Evolutionary conservation across 2,888 invertebrate species (phyloP), one percentile per base, ranked within the genome.

Genomic region (Agriopis aurantiaria): DNA sequence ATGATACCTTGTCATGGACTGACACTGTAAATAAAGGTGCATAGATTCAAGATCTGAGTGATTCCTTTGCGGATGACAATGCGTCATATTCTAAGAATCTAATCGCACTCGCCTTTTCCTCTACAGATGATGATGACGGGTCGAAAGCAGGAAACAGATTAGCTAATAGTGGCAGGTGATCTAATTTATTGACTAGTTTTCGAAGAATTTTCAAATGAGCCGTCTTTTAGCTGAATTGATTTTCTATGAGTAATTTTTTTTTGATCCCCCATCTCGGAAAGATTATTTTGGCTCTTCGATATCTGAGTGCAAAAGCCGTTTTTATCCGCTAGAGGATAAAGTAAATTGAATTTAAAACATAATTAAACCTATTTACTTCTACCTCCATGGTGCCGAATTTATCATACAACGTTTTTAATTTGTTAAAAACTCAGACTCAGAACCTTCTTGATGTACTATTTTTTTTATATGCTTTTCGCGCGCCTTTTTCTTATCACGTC

Each of bases 81-180:
- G 72, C 58, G 75, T 74, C 72, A 74, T 56, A 40, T 68, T 75
- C 76, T 46, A 8, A 53, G 76, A 76, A 77, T 67, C 58, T 62
- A 68, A 73, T 75, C 65, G 56, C 51, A 55, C 55, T 64, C 41
- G 52, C 68, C 56, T 71, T 73, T 73, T 63, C 73, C 72, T 68
- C 14, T 71, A 67, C 51, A 73, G 74, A 73, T 69, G 68, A 74
- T 65, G 70, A 75, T 69, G 73, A 76, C 69, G 68, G 53, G 59
- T 57, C 56, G 59, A 74, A 65, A 60, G 53, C 66, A 71, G 75
- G 75, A 76, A 68, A 69, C 68, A 55, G 61, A 72, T 74, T 70
- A 74, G 70, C 56, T 68, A 71, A 72, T 73, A 40, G 56, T 33
- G 33, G 3, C 33, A 3, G 4, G 33, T 65, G 71, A 73, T 72